A percentile compares a stretch with the other conserved stretches of the same genome.
phyloP scores from a whole-genome alignment of 53 echinoderm and acorn worm species.

The Temnopleurus reevesii region DNA sequence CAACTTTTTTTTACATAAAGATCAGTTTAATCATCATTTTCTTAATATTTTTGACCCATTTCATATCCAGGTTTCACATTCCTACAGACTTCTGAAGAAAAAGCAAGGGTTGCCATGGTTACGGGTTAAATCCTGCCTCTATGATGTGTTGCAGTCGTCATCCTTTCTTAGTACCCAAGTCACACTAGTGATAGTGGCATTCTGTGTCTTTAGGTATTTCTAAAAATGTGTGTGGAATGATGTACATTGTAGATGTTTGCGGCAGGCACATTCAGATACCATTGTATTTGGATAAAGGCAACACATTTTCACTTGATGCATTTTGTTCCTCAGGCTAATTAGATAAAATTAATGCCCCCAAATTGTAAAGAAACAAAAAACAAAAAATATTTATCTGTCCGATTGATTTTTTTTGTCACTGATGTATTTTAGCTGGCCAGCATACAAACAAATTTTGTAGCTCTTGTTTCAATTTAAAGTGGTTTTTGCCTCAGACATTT shows the following conservation, averaged over 20 bases:
- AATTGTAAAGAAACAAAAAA: too few species aligned
- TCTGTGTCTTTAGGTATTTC: constrained; percentile 74
- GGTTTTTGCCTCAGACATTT: too few species aligned
- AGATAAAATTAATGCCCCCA: too few species aligned
- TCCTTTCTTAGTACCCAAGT: constrained; percentile 74
- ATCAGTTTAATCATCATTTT: too few species aligned
- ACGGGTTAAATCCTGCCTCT: background rate
- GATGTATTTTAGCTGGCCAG: too few species aligned
- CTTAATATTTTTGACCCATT: too few species aligned
- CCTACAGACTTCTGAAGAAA: background rate
- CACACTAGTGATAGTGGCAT: constrained; percentile 56
- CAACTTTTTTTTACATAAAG: too few species aligned
- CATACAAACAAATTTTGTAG: too few species aligned
- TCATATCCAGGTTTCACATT: constrained; percentile 37
- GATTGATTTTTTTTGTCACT: too few species aligned
- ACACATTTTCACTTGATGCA: background rate
- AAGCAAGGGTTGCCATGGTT: background rate
- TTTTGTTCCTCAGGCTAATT: background rate
- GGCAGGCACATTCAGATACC: background rate
- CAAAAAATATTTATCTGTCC: too few species aligned
- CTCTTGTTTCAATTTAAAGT: too few species aligned
- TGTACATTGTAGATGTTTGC: background rate
- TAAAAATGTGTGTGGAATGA: background rate
- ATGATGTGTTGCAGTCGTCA: constrained; percentile 74
- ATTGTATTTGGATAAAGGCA: too few species aligned